Evolutionary conservation across 2,888 invertebrate genomes (phyloP), one percentile per base, ranked within the genome.

Genomic region (Dasysyrphus albostriatus): DNA sequence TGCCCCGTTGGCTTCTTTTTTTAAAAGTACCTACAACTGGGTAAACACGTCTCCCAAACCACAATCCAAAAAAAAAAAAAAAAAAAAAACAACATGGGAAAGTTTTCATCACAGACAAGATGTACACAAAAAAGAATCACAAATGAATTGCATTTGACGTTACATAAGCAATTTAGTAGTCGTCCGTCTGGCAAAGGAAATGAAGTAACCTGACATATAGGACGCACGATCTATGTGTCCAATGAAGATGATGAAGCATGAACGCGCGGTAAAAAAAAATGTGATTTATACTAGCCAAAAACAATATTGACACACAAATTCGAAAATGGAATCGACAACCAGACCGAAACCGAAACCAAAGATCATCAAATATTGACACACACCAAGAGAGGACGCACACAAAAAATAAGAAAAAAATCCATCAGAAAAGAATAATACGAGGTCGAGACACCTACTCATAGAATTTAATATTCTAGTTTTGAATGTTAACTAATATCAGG

Each of bases 311-410:
- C 82, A 82, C 14, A 73, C 34, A 39, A 49, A 63, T 77, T 82
- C 56, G 44, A 77, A 77, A 82, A 82, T 70, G 56, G 47, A 82
- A 56, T 77, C 56, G 42, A 63, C 77, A 82, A 82, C 67, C 76
- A 82, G 76, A 77, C 77, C 85, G 77, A 61, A 77, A 81, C 73
- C 82, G 73, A 72, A 82, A 74, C 85, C 69, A 59, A 77, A 82
- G 56, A 77, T 74, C 56, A 47, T 85, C 63, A 85, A 82, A 85
- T 82, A 82, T 85, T 85, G 69, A 82, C 77, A 63, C 58, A 77
- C 58, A 67, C 47, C 12, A 32, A 39, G 34, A 19, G 34, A 24
- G 16, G 59, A 44, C 19, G 49, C 10, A 29, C 7, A 16, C 19
- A 39, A 24, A 47, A 32, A 37, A 10, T 14, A 29, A 51, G 29